Conservation (phyloP, 2,888 invertebrate species). For the Dimorphilus gyrociliatus region DNA sequence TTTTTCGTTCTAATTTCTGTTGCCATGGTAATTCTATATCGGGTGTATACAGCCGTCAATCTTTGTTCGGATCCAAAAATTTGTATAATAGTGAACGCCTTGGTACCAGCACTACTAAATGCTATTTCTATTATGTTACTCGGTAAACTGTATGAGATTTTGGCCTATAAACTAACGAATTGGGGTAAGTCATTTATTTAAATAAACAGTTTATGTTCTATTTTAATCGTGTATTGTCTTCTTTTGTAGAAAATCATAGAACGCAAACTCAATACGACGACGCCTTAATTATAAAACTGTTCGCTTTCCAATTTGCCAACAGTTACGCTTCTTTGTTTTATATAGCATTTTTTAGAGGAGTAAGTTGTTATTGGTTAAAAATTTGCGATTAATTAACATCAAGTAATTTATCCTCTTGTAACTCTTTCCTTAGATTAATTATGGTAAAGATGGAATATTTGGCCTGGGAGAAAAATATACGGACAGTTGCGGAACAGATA, state of each 20-base stretch:
- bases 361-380: too few relatives aligned
- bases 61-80: constrained; percentile 17
- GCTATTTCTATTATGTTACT: constrained; percentile 38
- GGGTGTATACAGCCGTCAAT: constrained; percentile 30
- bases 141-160: constrained; percentile 29
- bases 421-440: neutral
- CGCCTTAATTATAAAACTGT: constrained; percentile 39
- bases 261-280: constrained; percentile 38
- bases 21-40: constrained; percentile 30
- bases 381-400: too few relatives aligned
- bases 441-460: constrained; percentile 21
- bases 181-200: constrained; percentile 27
- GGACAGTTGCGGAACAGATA: constrained; percentile 32
- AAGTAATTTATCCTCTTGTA: too few relatives aligned
- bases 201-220: neutral
- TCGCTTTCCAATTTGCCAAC: constrained; percentile 42
- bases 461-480: constrained; percentile 28
- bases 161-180: constrained; percentile 35
- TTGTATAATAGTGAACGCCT: constrained; percentile 32
- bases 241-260: constrained; percentile 38
- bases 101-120: constrained; percentile 37
- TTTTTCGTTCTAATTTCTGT: constrained; percentile 30
- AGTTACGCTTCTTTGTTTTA: constrained; percentile 41
- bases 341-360: constrained; percentile 40
- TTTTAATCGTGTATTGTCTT: neutral